These are phyloP conservation scores for Pseudorectes ferrugineus DNA, from an alignment of 2,113 vertebrate genomes.

Conservation along the genomic window DNA sequence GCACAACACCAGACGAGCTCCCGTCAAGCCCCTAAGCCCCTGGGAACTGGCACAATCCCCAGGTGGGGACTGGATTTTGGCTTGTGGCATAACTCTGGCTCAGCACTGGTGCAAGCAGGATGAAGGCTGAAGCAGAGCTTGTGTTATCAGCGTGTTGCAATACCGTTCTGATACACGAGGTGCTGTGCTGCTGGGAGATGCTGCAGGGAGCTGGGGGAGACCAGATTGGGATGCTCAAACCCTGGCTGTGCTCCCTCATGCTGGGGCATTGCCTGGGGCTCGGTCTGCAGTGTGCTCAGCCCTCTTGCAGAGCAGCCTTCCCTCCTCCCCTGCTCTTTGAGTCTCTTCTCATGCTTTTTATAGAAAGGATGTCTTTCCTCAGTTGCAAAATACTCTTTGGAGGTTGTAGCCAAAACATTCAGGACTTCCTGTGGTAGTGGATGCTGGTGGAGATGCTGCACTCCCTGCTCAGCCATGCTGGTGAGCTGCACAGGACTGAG, in stretches of 20 bases:
- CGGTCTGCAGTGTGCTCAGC: neutral
- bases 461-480: neutral
- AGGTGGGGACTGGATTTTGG: neutral
- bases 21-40: neutral
- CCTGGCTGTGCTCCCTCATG: neutral
- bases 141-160: neutral
- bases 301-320: neutral
- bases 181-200: neutral
- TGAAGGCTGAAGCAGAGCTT: neutral
- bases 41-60: neutral
- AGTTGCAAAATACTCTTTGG: neutral
- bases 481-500: neutral
- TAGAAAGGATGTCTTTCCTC: neutral
- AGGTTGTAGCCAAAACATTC: neutral
- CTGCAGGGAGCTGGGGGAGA: neutral
- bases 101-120: neutral
- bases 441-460: neutral
- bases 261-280: rapidly evolving
- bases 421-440: neutral
- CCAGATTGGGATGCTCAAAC: neutral
- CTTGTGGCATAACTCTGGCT: neutral
- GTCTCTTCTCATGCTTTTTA: neutral
- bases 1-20: neutral
- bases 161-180: rapidly evolving
- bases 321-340: neutral